A percentile compares a stretch with the other conserved stretches of the same genome.
Conservation (phyloP, 2,888 invertebrate genomes). For the Cylloceria caligata region DNA sequence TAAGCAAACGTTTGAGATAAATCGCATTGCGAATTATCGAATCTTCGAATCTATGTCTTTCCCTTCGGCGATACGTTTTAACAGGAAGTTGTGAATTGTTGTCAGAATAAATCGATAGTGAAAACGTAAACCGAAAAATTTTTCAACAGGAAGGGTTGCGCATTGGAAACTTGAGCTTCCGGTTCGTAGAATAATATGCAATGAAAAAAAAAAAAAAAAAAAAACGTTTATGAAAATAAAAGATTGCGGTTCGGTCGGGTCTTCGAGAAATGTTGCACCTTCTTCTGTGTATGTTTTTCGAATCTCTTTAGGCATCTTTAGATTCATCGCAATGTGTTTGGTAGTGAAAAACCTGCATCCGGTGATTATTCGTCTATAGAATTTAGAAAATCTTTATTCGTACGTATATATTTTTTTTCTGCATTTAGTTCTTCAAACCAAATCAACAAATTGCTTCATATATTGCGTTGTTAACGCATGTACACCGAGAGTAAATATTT, state of each 20-base stretch:
- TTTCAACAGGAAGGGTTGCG: not conserved
- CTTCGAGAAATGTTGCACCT: conserved; percentile 1
- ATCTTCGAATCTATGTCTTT: conserved; percentile 14
- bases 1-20: conserved; percentile 76
- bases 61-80: not conserved
- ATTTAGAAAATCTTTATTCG: not conserved
- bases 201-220: conserved; percentile 16
- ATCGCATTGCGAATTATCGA: conserved; percentile 71
- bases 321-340: not conserved
- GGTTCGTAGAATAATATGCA: not conserved
- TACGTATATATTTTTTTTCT: not conserved
- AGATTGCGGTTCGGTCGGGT: conserved; percentile 6
- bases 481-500: too few species aligned
- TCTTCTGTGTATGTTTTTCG: not conserved
- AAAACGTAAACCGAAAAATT: conserved; percentile 55
- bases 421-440: not conserved
- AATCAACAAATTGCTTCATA: not conserved
- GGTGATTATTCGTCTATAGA: not conserved
- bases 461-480: not conserved
- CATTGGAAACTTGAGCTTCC: conserved; percentile 51
- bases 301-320: not conserved
- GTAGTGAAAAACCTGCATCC: not conserved
- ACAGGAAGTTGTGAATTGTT: conserved; percentile 75
- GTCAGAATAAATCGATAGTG: conserved; percentile 71
- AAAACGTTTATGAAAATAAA: not conserved